phyloP scores from a whole-genome alignment of 2,888 invertebrate genomes.

The Mesoligia furuncula region DNA sequence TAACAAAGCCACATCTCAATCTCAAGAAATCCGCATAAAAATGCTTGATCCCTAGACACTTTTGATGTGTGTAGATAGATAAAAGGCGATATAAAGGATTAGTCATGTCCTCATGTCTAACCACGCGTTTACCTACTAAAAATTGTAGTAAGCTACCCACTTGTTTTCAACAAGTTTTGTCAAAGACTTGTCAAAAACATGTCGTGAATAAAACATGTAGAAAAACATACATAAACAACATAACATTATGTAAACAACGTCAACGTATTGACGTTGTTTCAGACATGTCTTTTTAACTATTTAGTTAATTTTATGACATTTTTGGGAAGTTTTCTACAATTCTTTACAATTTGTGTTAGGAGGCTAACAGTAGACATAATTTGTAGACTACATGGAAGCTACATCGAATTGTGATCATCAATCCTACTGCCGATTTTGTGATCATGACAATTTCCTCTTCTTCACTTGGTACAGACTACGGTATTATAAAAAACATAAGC shows the following conservation, averaged over 20 bases:
- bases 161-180: background rate
- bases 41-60: no score
- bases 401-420: background rate
- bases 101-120: background rate
- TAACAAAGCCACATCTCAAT: no score
- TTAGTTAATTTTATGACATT: background rate
- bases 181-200: background rate
- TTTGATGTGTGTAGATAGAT: background rate
- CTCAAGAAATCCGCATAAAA: no score
- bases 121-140: background rate
- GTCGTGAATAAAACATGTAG: background rate
- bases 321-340: background rate
- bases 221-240: background rate
- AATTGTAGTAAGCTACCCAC: background rate
- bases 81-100: background rate
- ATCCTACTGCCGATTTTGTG: background rate
- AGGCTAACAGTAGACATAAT: background rate
- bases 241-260: background rate
- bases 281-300: background rate
- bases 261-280: background rate
- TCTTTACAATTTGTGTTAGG: background rate
- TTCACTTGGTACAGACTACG: no score
- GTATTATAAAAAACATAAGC: background rate
- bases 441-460: background rate
- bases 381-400: background rate